Conservation (phyloP, 2,113 vertebrate genomes). For the Axis porcinus region DNA sequence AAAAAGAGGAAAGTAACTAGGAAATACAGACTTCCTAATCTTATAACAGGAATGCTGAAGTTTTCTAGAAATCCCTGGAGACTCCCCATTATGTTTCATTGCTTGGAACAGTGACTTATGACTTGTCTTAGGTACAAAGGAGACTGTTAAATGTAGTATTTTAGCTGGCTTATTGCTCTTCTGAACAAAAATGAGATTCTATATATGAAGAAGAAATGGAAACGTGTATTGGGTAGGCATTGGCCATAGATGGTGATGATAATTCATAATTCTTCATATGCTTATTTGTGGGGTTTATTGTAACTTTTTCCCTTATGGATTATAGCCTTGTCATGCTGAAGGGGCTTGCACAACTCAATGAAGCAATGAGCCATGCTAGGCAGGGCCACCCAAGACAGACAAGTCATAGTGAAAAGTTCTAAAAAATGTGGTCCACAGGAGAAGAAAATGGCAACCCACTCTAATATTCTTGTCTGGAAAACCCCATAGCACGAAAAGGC, state of each 20-base stretch:
- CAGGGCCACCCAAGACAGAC: neutral
- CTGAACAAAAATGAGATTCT: neutral
- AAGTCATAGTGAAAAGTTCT: neutral
- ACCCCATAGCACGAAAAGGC: neutral
- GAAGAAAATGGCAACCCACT: neutral
- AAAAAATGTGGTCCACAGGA: neutral
- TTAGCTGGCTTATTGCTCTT: neutral
- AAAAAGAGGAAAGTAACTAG: neutral
- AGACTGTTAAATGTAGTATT: neutral
- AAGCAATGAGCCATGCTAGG: neutral
- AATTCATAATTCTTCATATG: neutral
- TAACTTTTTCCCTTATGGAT: neutral
- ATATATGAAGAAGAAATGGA: neutral
- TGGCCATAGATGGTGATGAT: neutral
- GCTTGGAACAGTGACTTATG: neutral
- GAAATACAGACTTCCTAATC: neutral
- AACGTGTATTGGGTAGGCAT: neutral
- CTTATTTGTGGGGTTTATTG: neutral
- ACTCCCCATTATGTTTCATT: neutral
- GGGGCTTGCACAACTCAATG: neutral
- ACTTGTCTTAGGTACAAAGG: neutral
- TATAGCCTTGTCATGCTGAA: neutral
- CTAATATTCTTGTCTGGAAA: neutral
- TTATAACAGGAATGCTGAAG: neutral
- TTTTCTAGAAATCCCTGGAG: neutral